Evolutionary conservation across 30 jellyfish, hydroid and myxozoan genomes (phyloP).

Genomic region (Cassiopea andromeda): DNA sequence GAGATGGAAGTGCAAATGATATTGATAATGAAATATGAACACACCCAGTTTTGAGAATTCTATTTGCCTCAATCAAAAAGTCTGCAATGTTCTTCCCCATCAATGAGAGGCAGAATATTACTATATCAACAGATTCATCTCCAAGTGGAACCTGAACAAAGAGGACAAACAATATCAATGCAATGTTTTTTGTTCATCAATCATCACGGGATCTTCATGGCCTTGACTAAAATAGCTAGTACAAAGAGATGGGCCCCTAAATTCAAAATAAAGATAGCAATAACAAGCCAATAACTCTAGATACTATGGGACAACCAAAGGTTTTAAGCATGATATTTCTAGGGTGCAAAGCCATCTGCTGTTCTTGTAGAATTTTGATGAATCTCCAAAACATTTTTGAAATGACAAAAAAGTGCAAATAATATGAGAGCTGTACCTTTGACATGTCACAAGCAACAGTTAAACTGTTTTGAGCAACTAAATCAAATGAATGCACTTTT

Average conservation of each 20-base stretch:
- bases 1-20: not conserved
- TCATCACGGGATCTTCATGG: too few species aligned
- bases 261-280: too few species aligned
- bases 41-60: slow-evolving; percentile 76
- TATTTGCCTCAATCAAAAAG: slow-evolving; percentile 83
- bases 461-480: slow-evolving; percentile 77
- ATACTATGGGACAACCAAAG: too few species aligned
- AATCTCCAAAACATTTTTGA: not conserved
- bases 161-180: not conserved
- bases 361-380: not conserved
- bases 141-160: slow-evolving; percentile 81
- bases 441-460: slow-evolving; percentile 92
- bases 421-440: slow-evolving; percentile 36
- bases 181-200: not conserved
- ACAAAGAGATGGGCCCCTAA: too few species aligned
- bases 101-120: slow-evolving; percentile 87
- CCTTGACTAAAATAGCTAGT: too few species aligned
- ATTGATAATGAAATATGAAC: not conserved
- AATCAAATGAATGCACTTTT: slow-evolving; percentile 93
- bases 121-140: slow-evolving; percentile 68
- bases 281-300: too few species aligned
- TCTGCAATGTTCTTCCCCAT: slow-evolving; percentile 92
- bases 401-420: not conserved
- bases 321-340: too few species aligned
- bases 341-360: too few species aligned